phyloP scores from a whole-genome alignment of 2,888 invertebrate genomes.

The Tipula unca region DNA sequence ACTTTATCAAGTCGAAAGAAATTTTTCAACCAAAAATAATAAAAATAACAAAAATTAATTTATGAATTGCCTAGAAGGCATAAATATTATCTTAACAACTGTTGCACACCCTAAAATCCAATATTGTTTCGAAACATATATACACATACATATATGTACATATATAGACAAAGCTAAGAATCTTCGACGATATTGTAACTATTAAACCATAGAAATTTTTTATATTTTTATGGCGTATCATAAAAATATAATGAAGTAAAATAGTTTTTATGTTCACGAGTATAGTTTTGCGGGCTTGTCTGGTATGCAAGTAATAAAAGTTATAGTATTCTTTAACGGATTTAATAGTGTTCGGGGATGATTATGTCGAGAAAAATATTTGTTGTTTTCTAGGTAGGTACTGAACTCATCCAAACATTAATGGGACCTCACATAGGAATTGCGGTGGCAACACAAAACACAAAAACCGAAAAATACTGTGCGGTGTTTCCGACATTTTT shows the following conservation, averaged over 20 bases:
- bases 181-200: background rate
- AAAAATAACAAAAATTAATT: background rate
- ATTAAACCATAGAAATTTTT: background rate
- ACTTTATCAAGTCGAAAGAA: too few species aligned
- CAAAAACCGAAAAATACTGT: background rate
- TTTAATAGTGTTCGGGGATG: too few species aligned
- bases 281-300: background rate
- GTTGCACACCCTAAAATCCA: background rate
- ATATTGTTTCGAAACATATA: background rate
- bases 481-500: background rate
- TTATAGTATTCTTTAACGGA: too few species aligned
- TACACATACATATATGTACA: background rate
- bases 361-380: too few species aligned
- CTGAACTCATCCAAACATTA: background rate
- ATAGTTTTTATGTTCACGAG: background rate
- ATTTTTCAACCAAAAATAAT: background rate
- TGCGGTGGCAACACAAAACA: background rate
- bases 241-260: background rate
- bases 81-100: slow-evolving; percentile 8
- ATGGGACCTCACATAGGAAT: too few species aligned
- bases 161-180: background rate
- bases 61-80: background rate
- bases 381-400: too few species aligned
- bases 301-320: background rate
- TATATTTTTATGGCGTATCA: background rate